phyloP scores from a whole-genome alignment of 2,888 invertebrate genomes.

The Agrochola lychnidis region DNA sequence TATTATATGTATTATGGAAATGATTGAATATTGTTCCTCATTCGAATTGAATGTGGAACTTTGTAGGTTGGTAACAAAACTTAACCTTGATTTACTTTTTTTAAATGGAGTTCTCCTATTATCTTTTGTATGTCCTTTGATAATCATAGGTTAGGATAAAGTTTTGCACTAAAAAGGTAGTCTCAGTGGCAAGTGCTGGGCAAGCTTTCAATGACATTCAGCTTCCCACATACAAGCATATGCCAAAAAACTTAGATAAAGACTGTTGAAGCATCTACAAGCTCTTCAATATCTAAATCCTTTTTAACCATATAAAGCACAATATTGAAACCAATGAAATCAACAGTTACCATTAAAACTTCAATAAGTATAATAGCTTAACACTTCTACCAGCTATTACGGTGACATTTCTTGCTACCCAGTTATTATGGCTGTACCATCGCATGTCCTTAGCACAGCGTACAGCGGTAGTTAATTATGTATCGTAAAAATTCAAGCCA shows the following conservation, averaged over 20 bases:
- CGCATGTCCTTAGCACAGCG: slow-evolving; percentile 26
- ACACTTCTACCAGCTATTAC: background rate
- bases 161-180: background rate
- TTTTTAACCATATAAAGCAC: background rate
- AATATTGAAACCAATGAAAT: background rate
- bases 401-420: slow-evolving; percentile 7
- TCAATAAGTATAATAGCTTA: background rate
- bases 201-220: background rate
- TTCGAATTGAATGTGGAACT: slow-evolving; percentile 19
- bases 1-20: slow-evolving; percentile 40
- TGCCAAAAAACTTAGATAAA: background rate
- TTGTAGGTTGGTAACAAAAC: slow-evolving; percentile 6
- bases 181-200: too few relatives aligned
- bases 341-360: slow-evolving; percentile 19
- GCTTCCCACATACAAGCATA: background rate
- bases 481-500: slow-evolving; percentile 67
- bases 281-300: slow-evolving; percentile 1
- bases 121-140: background rate
- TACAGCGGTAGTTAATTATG: slow-evolving; percentile 62
- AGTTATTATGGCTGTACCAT: slow-evolving; percentile 19
- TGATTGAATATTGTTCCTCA: slow-evolving; percentile 49
- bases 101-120: background rate
- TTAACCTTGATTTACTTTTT: slow-evolving; percentile 12
- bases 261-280: background rate
- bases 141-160: background rate